phyloP scores from a whole-genome alignment of 2,888 invertebrate genomes.

The Teleiodes luculella region DNA sequence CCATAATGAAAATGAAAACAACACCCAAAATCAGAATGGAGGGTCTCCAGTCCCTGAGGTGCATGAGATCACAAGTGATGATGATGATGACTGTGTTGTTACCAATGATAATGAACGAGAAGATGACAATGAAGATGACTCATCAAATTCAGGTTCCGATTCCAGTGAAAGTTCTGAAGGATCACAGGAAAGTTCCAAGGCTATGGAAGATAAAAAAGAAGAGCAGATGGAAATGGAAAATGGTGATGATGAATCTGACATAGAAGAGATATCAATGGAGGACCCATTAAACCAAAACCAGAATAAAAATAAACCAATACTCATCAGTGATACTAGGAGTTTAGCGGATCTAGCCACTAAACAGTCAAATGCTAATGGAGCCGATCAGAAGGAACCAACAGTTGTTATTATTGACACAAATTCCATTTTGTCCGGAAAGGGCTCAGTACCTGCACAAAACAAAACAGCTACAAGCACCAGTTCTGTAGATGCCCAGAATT shows the following conservation, averaged over 20 bases:
- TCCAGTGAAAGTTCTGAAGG: conserved; percentile 80
- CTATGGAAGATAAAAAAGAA: conserved; percentile 71
- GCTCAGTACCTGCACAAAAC: conserved; percentile 35
- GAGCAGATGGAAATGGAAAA: conserved; percentile 73
- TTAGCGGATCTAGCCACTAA: conserved; percentile 84
- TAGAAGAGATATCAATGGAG: conserved; percentile 80
- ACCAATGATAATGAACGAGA: conserved; percentile 56
- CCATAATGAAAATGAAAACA: conserved; percentile 45
- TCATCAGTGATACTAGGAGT: conserved; percentile 86
- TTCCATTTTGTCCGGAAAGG: conserved; percentile 75
- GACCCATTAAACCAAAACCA: conserved; percentile 80
- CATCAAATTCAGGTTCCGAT: conserved; percentile 76
- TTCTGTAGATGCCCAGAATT: conserved; percentile 55
- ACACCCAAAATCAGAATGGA: conserved; percentile 66
- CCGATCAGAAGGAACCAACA: conserved; percentile 85
- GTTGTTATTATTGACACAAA: conserved; percentile 93
- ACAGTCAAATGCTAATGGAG: conserved; percentile 57
- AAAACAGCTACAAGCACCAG: conserved; percentile 39
- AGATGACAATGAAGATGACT: conserved; percentile 66
- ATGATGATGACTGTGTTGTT: conserved; percentile 72
- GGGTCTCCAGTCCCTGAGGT: conserved; percentile 66
- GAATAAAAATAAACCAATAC: conserved; percentile 72
- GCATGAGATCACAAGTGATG: conserved; percentile 76
- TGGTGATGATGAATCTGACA: conserved; percentile 53
- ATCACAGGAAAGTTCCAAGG: conserved; percentile 63